Percentiles rank a stretch among this genome's conserved stretches.
Conservation (phyloP, 2,888 invertebrate species). For the Drosophila ustulata region DNA sequence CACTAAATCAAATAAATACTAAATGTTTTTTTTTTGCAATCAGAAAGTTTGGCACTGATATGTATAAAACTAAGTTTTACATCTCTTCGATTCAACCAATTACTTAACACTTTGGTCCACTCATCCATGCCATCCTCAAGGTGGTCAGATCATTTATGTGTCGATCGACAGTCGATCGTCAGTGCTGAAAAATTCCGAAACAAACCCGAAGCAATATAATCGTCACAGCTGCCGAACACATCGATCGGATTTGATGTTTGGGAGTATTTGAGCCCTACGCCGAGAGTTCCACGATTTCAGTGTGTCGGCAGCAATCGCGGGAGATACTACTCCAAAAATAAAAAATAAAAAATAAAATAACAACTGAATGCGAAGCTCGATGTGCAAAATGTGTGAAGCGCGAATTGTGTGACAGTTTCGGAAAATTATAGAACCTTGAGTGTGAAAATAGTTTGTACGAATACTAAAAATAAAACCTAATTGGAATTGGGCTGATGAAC, state of each 20-base stretch:
- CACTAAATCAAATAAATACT: neutral
- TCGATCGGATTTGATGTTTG: slow-evolving; percentile 48
- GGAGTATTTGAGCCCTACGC: slow-evolving; percentile 46
- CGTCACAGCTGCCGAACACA: slow-evolving; percentile 47
- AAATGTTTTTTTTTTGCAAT: neutral
- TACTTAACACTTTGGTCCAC: slow-evolving; percentile 4
- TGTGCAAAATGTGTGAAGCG: slow-evolving; percentile 48
- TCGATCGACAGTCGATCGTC: neutral
- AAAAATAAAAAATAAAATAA: neutral
- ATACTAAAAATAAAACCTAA: slow-evolving; percentile 33
- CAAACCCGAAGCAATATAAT: slow-evolving; percentile 22
- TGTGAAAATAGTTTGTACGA: slow-evolving; percentile 5
- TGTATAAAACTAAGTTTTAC: neutral
- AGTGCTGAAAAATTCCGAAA: slow-evolving; percentile 24
- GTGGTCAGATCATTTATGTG: slow-evolving; percentile 1
- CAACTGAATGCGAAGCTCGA: slow-evolving; percentile 14
- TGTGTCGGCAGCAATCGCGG: slow-evolving; percentile 64
- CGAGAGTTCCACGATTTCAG: slow-evolving; percentile 44
- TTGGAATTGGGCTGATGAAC: slow-evolving; percentile 53
- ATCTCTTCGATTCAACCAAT: neutral
- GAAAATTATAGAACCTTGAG: slow-evolving; percentile 66
- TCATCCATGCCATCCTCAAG: slow-evolving; percentile 16
- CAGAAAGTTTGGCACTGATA: neutral
- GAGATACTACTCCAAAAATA: slow-evolving; percentile 16
- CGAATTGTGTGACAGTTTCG: slow-evolving; percentile 48